Evolutionary conservation across 1,140 invertebrate species (phyloP), one percentile per base, ranked within the genome.

Genomic region (Magallana ariakensis): DNA sequence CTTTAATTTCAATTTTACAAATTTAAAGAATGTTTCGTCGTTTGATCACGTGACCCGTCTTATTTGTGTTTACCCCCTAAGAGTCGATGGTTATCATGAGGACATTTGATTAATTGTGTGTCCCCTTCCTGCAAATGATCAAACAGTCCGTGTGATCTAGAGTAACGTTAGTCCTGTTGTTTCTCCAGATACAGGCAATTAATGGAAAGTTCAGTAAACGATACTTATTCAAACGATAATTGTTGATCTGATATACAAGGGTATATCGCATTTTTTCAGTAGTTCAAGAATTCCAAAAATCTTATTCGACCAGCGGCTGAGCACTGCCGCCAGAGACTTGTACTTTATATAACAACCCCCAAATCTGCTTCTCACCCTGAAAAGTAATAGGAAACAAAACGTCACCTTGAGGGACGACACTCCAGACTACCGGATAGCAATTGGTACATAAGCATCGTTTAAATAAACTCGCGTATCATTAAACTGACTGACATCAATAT

Each of bases 1-100:
- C 66, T 75, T 75, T 75, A 75, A 75, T 75, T 75, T 75, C 66
- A 75, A 33, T 75, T 75, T 75, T 33, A 10, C 66, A 75, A 75
- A 75, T 75, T 75, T 26, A 75, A 75, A 75, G 66, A 75, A 75
- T 33, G 13, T 75, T 75, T 26, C 33, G 19, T 22, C 22, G 33
- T 75, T 75, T 75, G 66, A 33, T 75, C 66, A 75, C 66, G 66
- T 75, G 66, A 75, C 66, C 22, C 9, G 15, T 33, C 22, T 26
- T 75, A 26, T 75, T 62, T 75, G 66, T 75, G 22, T 75, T 75
- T 75, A 75, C 66, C 66, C 22, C 22, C 58, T n/a, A 75, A 75
- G 11, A 26, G 19, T 13, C 8, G 66, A 75, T 75, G 66, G 66
- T 75, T 75, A 75, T 75, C 66, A 13, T 11, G 15, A 9, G 11